Evolutionary conservation across 2,797 vertebrate species (phyloP), one percentile per base, ranked within the genome.

Genomic region (Eptatretus atami): DNA sequence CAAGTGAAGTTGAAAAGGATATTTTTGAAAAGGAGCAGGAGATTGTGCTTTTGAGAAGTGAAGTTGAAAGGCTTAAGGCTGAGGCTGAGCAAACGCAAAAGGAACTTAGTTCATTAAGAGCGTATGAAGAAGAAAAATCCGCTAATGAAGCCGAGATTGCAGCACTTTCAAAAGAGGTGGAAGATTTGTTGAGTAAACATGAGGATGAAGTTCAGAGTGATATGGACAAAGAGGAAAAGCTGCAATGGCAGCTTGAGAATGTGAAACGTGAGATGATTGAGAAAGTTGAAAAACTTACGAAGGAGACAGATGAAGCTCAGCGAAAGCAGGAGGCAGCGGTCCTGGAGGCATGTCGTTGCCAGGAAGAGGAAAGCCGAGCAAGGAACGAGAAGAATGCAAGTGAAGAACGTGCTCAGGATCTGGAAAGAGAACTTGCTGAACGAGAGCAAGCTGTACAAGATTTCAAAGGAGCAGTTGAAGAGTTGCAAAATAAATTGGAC

Each of bases 401-500:
- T 1, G 81, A 81, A 71, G 72, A 80, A 64, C 77, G 79, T 61
- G 79, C 78, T 10, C 70, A 68, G 2, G 76, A 73, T 66, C 78
- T 90, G 0, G 87, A 95, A 69, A 80, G 78, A 64, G 87, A 99
- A 70, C 80, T 94, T 24, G 68, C 74, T 64, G 84, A 94, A 67
- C 78, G 92, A 69, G 88, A 86, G 53, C 81, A 80, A 52, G 73
- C 81, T 54, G 92, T 84, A 1, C 82, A 94, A 44, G 77, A 83
- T 55, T 88, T 84, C 0, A 70, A 90, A 67, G 69, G 70, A 1
- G 93, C 85, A 54, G 83, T 90, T 52, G 70, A 77, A 2, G 82
- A 86, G 14, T 73, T 99, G 57, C 84, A 99, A 76, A 82, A 72
- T 70, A 83, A 81, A 66, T 93, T 96, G 67, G 82, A 90, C 72